Base-by-base conservation (phyloP, 2,797 vertebrate species). In the Hippoglossus hippoglossus region DNA sequence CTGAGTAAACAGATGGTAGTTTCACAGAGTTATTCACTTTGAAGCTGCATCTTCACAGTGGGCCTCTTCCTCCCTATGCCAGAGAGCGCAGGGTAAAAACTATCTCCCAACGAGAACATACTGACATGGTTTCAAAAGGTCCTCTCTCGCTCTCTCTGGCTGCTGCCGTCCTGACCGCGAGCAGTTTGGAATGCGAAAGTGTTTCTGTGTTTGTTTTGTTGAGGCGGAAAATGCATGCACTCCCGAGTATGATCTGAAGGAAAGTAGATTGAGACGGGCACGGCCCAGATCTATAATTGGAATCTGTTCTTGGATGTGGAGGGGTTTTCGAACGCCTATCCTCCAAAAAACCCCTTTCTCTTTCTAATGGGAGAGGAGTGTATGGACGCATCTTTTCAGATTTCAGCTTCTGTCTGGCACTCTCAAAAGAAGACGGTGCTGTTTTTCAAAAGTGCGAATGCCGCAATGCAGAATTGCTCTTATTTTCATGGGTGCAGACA, bases 251-350 rank as follows among this genome's bases (percentile, higher is more conserved):
- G 92, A 93, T 93, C 89, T 91, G 79, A 79, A 67, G 80, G 83
- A 88, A 89, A 88, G 87, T 80, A 91, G 89, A 95, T 90, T 92
- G 92, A 94, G 90, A 87, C 77, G 82, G 89, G 93, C 85, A 92
- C 75, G 81, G 89, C 92, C 90, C 89, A 92, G 92, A 96, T 96
- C 94, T 95, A 91, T 96, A 96, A 95, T 93, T 94, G 94, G 91
- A 95, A 94, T 92, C 94, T 93, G 86, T 93, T 95, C 94, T 93
- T 91, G 89, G 91, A 94, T 83, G 85, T 87, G 94, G 92, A 92
- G 86, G 86, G 80, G 72, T 85, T 94, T 21, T 93, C 82, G 79
- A 92, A 86, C 12, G 80, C 58, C 74, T 73, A 81, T 75, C 79
- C 87, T 75, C 82, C 85, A 77, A 87, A 86, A 85, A 55, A 46